phyloP scores from a whole-genome alignment of 1,140 invertebrate species.

The Apocrypta bakeri region DNA sequence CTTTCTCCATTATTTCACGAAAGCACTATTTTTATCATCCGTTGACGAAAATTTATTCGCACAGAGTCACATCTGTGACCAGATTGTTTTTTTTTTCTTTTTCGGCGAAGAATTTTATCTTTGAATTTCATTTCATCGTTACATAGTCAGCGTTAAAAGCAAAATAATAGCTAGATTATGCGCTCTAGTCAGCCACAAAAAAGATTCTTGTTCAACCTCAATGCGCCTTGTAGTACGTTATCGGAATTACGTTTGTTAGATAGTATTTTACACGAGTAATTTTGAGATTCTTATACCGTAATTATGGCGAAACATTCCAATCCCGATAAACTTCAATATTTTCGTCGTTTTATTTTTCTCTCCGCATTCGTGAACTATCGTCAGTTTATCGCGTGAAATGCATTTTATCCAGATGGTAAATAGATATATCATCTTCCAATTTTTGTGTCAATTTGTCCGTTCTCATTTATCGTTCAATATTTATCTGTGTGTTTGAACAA shows the following conservation, averaged over 20 bases:
- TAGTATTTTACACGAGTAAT: constrained; percentile 22
- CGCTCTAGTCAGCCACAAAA: constrained; percentile 69
- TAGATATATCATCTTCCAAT: too few relatives aligned
- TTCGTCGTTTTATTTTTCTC: neutral
- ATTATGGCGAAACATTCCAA: constrained; percentile 11
- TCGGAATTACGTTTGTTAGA: constrained; percentile 24
- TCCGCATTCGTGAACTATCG: neutral
- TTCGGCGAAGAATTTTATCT: too few relatives aligned
- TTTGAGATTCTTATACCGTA: constrained; percentile 7
- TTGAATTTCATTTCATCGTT: constrained; percentile 42
- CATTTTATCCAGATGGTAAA: neutral
- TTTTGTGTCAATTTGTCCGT: neutral
- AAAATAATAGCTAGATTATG: constrained; percentile 60
- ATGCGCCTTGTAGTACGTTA: constrained; percentile 51
- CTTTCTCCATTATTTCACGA: constrained; percentile 30
- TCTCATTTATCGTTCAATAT: neutral
- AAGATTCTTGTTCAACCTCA: constrained; percentile 47
- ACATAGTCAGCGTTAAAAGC: constrained; percentile 52
- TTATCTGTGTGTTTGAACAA: neutral
- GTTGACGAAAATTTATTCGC: constrained; percentile 27
- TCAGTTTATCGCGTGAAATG: neutral
- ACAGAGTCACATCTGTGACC: constrained; percentile 34
- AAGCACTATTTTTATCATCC: constrained; percentile 31
- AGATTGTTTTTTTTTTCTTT: too few relatives aligned
- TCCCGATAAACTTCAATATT: neutral